Base-by-base conservation (phyloP, 2,888 invertebrate species). In the Lissonota sp. region DNA sequence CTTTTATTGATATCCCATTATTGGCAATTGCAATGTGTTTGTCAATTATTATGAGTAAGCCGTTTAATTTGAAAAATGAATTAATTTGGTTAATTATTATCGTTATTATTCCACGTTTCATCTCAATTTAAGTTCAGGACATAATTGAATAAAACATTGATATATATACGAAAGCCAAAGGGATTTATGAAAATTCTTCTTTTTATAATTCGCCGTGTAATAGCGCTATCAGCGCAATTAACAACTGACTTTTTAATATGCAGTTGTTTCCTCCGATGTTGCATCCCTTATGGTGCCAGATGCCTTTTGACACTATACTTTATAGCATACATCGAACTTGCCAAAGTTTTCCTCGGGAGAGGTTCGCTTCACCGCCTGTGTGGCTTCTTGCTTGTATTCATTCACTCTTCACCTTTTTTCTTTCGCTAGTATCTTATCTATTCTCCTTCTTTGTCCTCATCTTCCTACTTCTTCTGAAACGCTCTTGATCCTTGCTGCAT, bases 371-470 rank as follows among this genome's bases (percentile, higher is more conserved):
- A 46, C 26, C 10, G 39, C 44, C 10, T 26, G 26, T 26, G 37
- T 6, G 40, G 60, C 75, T 75, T 51, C 72, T 64, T 66, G 26
- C 72, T 7, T 73, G 63, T 78, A 77, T 73, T 64, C 58, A 67
- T 62, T 72, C 81, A 46, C 57, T 73, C 75, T 73, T 49, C 26
- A 14, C 60, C n/a, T 60, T 62, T 49, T 76, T 72, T 60, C 66
- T 76, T 75, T 71, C 79, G 51, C 63, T 71, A 16, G 26, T 69
- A 70, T 63, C 69, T 67, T 74, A 69, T 66, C 73, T 58, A 62
- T 60, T 49, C 53, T 57, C 46, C 57, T 55, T 70, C 63, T 70
- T 64, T 67, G n/a, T 53, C 26, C 80, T 63, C 66, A 46, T 62
- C 62, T 62, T 58, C 51, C 55, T 62, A n/a, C n/a, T n/a, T 8